These are phyloP conservation scores for Volucella bombylans DNA, from an alignment of 2,888 invertebrate genomes.

Conservation along the genomic window DNA sequence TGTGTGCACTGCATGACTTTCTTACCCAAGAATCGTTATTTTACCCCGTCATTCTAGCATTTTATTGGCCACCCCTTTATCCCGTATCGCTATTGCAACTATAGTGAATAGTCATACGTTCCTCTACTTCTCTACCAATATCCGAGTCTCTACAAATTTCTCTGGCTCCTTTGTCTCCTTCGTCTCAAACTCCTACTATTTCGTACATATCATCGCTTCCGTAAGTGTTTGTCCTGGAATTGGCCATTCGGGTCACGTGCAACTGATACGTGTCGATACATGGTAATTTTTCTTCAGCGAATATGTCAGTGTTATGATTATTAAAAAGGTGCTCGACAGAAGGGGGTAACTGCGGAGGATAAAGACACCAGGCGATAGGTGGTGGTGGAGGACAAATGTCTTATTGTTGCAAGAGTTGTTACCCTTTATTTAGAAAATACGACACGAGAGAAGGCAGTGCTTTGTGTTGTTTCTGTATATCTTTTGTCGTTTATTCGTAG, in stretches of 20 bases:
- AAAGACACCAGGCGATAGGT: neutral
- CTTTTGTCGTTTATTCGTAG: neutral
- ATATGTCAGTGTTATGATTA: conserved; percentile 73
- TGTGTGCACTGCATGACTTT: conserved; percentile 36
- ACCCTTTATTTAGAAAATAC: conserved; percentile 35
- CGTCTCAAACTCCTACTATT: no score
- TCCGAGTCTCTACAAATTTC: no score
- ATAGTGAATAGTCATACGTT: neutral
- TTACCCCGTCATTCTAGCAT: conserved; percentile 49
- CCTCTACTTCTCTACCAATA: neutral
- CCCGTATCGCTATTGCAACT: conserved; percentile 6
- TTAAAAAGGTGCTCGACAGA: conserved; percentile 49
- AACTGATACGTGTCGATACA: conserved; percentile 73
- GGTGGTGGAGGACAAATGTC: conserved; percentile 45
- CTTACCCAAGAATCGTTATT: conserved; percentile 50
- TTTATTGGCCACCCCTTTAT: conserved; percentile 57
- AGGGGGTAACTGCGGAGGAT: no score
- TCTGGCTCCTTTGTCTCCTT: no score
- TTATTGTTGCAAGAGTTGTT: conserved; percentile 58
- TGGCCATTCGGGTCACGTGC: conserved; percentile 66
- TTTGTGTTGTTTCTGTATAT: neutral
- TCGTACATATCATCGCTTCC: conserved; percentile 65
- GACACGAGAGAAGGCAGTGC: neutral
- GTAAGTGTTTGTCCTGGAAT: conserved; percentile 65
- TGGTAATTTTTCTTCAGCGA: conserved; percentile 68